These are phyloP conservation scores for Lophius americanus DNA, from an alignment of 2,797 vertebrate species.

Conservation along the genomic window DNA sequence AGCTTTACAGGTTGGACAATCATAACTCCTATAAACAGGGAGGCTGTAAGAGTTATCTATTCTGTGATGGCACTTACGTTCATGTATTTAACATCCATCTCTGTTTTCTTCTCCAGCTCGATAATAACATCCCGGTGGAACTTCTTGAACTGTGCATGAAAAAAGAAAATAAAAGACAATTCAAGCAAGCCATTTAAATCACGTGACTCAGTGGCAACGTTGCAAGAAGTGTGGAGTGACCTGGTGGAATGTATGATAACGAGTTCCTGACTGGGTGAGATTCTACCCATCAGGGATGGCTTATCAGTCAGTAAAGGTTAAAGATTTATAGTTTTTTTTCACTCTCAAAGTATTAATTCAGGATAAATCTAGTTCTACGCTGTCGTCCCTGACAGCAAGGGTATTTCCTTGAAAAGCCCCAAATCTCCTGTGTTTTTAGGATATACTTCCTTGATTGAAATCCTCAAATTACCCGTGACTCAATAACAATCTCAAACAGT, in stretches of 20 bases:
- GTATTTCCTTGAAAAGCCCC: too few species aligned
- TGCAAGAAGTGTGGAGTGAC: conserved; percentile 30
- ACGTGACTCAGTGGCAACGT: conserved; percentile 23
- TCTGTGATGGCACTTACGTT: conserved; percentile 83
- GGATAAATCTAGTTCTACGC: not conserved
- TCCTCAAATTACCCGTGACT: too few species aligned
- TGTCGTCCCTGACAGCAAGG: too few species aligned
- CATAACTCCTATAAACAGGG: not conserved
- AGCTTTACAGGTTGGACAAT: not conserved
- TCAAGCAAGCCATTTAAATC: not conserved
- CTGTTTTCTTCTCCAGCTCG: conserved; percentile 96
- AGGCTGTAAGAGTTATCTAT: too few species aligned
- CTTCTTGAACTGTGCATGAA: conserved; percentile 87
- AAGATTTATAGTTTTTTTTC: conserved; percentile 58
- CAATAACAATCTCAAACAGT: too few species aligned
- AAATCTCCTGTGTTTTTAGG: too few species aligned
- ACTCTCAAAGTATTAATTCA: not conserved
- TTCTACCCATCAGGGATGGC: conserved; percentile 10
- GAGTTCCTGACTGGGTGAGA: conserved; percentile 33
- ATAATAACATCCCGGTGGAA: conserved; percentile 93
- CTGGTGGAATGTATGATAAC: conserved; percentile 40
- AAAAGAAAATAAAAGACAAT: conserved; percentile 41
- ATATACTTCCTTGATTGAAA: too few species aligned
- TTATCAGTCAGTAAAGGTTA: conserved; percentile 66
- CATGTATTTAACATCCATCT: conserved; percentile 98